Conservation (phyloP, 2,113 vertebrate genomes). For the Peromyscus polionotus region DNA sequence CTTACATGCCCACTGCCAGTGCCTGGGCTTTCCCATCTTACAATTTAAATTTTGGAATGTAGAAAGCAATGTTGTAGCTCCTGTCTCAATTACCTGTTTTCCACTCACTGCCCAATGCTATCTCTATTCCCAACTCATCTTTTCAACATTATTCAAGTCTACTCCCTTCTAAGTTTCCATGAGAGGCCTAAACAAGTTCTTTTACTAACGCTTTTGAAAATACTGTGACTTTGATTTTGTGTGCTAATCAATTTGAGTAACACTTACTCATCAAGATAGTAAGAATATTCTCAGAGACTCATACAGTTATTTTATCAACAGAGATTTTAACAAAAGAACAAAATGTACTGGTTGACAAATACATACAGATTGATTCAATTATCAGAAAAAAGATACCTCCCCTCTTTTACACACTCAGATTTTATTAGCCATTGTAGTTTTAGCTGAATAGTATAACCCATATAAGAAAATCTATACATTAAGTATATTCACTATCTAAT, state of each 20-base stretch:
- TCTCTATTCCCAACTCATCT: not conserved
- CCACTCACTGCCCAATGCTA: not conserved
- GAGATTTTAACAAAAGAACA: not conserved
- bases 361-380: constrained; percentile 10
- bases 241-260: not conserved
- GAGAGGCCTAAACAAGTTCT: not conserved
- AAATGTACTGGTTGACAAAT: not conserved
- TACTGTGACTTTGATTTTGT: not conserved
- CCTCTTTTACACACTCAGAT: not conserved
- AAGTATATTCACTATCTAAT: constrained; percentile 75
- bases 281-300: not conserved
- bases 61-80: not conserved
- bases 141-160: not conserved
- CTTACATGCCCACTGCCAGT: not conserved
- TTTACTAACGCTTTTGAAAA: constrained; percentile 3
- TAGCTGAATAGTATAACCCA: constrained; percentile 35
- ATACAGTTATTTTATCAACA: not conserved
- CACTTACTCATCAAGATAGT: not conserved
- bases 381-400: not conserved
- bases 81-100: not conserved
- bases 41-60: not conserved
- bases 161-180: not conserved
- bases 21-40: not conserved
- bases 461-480: constrained; percentile 54
- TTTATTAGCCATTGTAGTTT: constrained; percentile 60